Evolutionary conservation across 1,140 invertebrate species (phyloP), one percentile per base, ranked within the genome.

Genomic region (Drosophila kurseongensis): DNA sequence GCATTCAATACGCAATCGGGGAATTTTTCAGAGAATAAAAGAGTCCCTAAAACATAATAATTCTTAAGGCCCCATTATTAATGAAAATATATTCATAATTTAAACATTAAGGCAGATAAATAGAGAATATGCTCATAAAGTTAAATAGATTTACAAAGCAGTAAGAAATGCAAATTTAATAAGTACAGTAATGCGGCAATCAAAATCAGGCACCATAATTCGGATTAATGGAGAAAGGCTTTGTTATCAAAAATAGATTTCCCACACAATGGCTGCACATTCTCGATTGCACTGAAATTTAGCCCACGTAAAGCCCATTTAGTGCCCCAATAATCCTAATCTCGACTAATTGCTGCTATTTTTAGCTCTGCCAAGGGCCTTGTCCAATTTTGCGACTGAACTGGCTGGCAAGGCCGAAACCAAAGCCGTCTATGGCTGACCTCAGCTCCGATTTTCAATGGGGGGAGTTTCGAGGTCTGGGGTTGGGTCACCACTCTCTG

Each of bases 311-410:
- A 59, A 40, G n/a, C 32, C 52, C 66, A 47, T 72, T 72, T 47
- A 36, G 47, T 13, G 7, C 40, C 40, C 27, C 29, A 69, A 61
- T 32, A 66, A 66, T 58, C 40, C 48, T 36, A 76, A 48, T 44
- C 48, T 35, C 23, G 38, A 59, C 72, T 75, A 76, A 76, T 76
- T 75, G 54, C 32, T 10, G 61, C 73, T 76, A 76, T 76, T 76
- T 76, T 67, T 76, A 76, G 72, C 40, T 23, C 5, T 9, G 13
- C 18, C 60, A 35, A 51, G 75, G 73, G 32, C 72, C 73, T 76
- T 75, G 72, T 38, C 41, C 73, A 76, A 55, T 54, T 75, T 59
- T 41, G 18, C 35, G 13, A 51, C 12, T 54, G 41, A 42, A 50
- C n/a, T 55, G 29, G 36, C 61, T 66, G 63, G 29, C 61, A 75